Evolutionary conservation across 2,888 invertebrate species (phyloP).

Genomic region (Luperina testacea): DNA sequence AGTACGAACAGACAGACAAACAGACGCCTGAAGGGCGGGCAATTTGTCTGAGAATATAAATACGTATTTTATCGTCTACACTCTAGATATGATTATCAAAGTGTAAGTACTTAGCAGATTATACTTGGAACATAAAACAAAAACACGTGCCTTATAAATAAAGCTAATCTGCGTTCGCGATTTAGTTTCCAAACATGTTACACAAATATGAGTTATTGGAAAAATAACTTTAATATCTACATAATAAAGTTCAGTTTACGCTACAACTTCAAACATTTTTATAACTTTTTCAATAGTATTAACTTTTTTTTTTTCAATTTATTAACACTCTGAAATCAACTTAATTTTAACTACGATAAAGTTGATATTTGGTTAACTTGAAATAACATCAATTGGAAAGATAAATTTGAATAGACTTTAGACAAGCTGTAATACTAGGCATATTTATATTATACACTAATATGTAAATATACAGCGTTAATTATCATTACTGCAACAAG

Average conservation of each 20-base stretch:
- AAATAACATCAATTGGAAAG: too few species aligned
- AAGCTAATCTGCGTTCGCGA: neutral
- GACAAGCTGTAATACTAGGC: neutral
- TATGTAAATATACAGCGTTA: conserved; percentile 17
- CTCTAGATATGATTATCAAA: conserved; percentile 39
- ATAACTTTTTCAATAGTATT: too few species aligned
- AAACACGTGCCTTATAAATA: conserved; percentile 35
- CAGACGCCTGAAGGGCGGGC: conserved; percentile 51
- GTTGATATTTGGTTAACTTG: neutral
- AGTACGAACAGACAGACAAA: conserved; percentile 54
- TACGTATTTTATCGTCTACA: conserved; percentile 24
- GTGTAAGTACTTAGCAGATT: conserved; percentile 18
- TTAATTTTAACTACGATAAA: neutral
- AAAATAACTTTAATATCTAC: neutral
- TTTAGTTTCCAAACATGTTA: neutral
- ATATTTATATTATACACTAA: neutral
- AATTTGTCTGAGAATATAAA: conserved; percentile 38
- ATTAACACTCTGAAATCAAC: neutral
- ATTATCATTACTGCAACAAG: conserved; percentile 14
- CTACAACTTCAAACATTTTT: too few species aligned
- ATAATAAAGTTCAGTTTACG: neutral
- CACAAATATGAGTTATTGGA: neutral
- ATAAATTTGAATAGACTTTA: neutral
- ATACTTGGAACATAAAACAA: conserved; percentile 33
- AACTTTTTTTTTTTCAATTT: too few species aligned